Evolutionary conservation across 1,140 invertebrate species (phyloP), one percentile per base, ranked within the genome.

Genomic region (Octopus bimaculoides): DNA sequence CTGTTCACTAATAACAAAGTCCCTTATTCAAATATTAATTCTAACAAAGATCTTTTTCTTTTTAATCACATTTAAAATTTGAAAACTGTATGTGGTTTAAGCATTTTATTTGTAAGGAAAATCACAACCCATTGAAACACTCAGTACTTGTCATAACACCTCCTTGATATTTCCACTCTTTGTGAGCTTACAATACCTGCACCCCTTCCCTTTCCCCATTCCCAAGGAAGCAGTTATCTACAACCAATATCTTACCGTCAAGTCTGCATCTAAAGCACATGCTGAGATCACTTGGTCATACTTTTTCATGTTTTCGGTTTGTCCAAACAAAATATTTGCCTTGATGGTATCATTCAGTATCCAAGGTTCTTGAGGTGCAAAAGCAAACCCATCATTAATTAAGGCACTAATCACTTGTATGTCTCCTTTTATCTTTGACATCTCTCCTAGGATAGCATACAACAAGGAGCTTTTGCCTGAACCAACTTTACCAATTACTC

Each of bases 241-340:
- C 26, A 41, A 41, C 26, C 26, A 41, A 41, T 66, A 41, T 4
- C 61, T 79, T 83, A 91, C 91, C 83, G 92, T 89, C 52, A 96
- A 88, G 90, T 96, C 96, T 85, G 94, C 93, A 56, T 91, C 91
- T 9, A 99, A 89, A 7, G 94, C 95, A 89, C 97, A 98, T 0
- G 95, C 95, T 86, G 94, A 93, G 4, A 99, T 85, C 0, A 91
- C 89, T 83, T 87, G 91, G 87, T 92, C 92, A 88, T 98, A 99
- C 89, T 93, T 93, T 26, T 90, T 91, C 76, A 93, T 92, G 87
- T 97, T 93, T 83, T 94, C 96, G 4, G 92, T 89, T 85, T 93
- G 93, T 0, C 96, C 97, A 91, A 98, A 98, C 5, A 98, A 89
- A 86, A 99, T 98, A 87, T 99, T 99, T 54, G 97, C 95, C 73